phyloP scores from a whole-genome alignment of 2,888 invertebrate genomes.

The Protophormia terraenovae region DNA sequence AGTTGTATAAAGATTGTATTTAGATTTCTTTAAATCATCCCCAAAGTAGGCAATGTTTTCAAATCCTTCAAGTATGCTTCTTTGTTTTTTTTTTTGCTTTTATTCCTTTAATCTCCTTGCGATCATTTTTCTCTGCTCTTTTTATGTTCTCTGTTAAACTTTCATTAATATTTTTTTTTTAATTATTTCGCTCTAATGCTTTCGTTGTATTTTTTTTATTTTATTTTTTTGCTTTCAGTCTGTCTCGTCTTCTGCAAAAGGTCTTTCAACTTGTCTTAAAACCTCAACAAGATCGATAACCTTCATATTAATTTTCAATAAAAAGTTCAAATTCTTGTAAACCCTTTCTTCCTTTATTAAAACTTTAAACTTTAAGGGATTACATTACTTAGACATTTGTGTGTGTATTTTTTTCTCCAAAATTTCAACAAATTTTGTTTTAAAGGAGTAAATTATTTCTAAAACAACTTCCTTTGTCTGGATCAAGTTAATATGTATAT shows the following conservation, averaged over 20 bases:
- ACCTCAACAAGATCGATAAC: slow-evolving; percentile 12
- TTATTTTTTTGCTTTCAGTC: neutral
- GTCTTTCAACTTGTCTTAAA: neutral
- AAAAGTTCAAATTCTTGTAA: neutral
- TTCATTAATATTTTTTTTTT: too few species aligned
- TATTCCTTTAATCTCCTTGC: too few species aligned
- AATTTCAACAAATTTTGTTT: neutral
- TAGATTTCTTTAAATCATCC: too few species aligned
- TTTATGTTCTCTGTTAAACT: too few species aligned
- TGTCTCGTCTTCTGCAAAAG: neutral
- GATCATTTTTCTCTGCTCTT: too few species aligned
- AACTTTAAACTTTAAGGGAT: neutral
- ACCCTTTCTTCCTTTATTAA: neutral
- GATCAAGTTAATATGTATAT: slow-evolving; percentile 4
- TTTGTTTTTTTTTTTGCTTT: too few species aligned
- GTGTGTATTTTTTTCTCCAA: too few species aligned
- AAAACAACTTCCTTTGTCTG: slow-evolving; percentile 61
- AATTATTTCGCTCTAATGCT: neutral
- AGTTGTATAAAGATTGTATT: too few species aligned
- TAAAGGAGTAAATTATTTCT: neutral
- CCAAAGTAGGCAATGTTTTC: too few species aligned
- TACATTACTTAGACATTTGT: neutral
- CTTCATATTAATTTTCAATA: neutral
- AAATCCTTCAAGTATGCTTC: too few species aligned
- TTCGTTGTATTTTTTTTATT: too few species aligned